Percentiles rank a stretch among this genome's conserved stretches.
These are phyloP conservation scores for Erpetoichthys calabaricus DNA, from an alignment of 2,797 vertebrate species.

Conservation along the genomic window DNA sequence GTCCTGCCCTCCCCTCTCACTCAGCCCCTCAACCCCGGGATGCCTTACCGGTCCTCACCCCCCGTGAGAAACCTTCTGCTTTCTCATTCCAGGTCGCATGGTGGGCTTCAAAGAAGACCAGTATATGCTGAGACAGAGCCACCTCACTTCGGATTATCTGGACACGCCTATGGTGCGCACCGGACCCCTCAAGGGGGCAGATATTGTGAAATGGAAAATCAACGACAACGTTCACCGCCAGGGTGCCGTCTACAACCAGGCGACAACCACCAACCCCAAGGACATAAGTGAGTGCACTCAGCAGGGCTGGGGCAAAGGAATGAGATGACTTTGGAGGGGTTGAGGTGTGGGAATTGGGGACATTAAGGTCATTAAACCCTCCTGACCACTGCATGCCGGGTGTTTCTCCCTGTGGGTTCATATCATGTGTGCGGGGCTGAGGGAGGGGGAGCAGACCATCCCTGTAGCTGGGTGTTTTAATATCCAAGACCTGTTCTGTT, in stretches of 20 bases:
- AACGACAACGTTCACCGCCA: conserved; percentile 77
- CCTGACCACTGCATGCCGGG: too few relatives aligned
- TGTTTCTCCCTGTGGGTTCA: too few relatives aligned
- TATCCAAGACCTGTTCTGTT: neutral
- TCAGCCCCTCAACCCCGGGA: too few relatives aligned
- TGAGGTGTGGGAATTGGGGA: neutral
- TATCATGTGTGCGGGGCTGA: too few relatives aligned
- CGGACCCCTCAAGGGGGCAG: conserved; percentile 70
- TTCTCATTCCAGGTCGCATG: conserved; percentile 56
- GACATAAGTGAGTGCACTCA: conserved; percentile 63
- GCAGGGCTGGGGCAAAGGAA: accelerated
- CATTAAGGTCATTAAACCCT: neutral
- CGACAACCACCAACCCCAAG: conserved; percentile 46
- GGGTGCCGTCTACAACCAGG: conserved; percentile 33
- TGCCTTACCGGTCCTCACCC: too few relatives aligned
- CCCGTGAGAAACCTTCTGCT: neutral
- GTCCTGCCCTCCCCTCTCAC: too few relatives aligned
- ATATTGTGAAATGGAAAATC: conserved; percentile 82
- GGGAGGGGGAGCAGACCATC: too few relatives aligned
- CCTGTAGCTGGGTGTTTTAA: too few relatives aligned
- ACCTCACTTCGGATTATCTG: conserved; percentile 74
- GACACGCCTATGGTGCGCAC: conserved; percentile 81
- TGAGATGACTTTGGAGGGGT: neutral
- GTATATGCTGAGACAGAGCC: conserved; percentile 77
- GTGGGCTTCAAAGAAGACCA: conserved; percentile 93